Evolutionary conservation across 2,113 vertebrate species (phyloP), one percentile per base, ranked within the genome.

Genomic region (Melanotaenia duboulayi): DNA sequence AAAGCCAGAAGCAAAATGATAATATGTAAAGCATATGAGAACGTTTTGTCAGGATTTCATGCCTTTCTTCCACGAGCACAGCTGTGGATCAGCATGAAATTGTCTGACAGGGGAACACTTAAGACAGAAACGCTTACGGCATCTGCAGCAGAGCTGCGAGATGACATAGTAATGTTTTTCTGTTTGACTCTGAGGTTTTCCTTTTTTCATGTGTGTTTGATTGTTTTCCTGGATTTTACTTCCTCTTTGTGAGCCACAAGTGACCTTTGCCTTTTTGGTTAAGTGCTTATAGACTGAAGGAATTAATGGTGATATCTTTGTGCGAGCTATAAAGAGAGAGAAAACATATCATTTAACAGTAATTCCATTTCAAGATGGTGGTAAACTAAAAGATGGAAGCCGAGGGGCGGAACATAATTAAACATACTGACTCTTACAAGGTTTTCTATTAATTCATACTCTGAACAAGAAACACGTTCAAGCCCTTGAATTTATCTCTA

Each of bases 61-160:
- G 44, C 16, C 19, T 48, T 64, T 52, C 25, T 58, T 16, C 60
- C 42, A 23, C 28, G 9, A 61, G 10, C 32, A 1, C 56, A 76
- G 67, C 61, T 83, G 58, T 40, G n/a, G 23, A 69, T 62, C 49
- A 58, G 46, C 64, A 46, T 58, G 58, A 68, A 65, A 44, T 75
- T 25, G 59, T 32, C 11, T 4, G 39, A 71, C 13, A 12, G 19
- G 71, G 28, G 3, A 73, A 17, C 35, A 65, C 14, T 48, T 40
- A 11, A 44, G 10, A 57, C 13, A 12, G 7, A 60, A 55, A 57
- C 32, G 19, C 55, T 63, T 46, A 42, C 11, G 66, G 7, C 20
- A 74, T 25, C 40, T 48, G 49, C 56, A 74, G 57, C 10, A 10
- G 1, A 19, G 14, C 68, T 51, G n/a, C n/a, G n/a, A n/a, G n/a